Percentiles rank a stretch among this genome's conserved stretches.
These are phyloP conservation scores for Chelmon rostratus DNA, from an alignment of 2,797 vertebrate species.

Conservation along the genomic window DNA sequence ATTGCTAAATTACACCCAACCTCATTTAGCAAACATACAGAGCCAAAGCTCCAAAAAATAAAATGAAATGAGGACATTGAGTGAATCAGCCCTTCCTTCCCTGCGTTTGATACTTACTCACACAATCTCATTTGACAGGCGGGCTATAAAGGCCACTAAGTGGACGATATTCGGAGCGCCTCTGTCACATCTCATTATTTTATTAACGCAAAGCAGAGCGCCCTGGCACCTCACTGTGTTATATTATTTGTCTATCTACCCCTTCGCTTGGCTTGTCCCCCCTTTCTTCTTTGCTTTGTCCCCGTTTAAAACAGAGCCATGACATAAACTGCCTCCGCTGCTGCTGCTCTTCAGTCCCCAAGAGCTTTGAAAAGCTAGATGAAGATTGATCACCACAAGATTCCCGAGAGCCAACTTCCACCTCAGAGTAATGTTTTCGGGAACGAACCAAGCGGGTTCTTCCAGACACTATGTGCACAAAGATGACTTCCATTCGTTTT, in stretches of 20 bases:
- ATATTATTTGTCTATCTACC: neutral
- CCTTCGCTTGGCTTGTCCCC: neutral
- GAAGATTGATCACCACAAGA: constrained; percentile 8
- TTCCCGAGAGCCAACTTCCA: neutral
- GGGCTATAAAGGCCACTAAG: constrained; percentile 13
- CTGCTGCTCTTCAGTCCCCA: neutral
- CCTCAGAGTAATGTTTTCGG: neutral
- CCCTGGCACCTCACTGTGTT: neutral
- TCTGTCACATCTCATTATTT: constrained; percentile 32
- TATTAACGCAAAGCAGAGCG: constrained; percentile 22
- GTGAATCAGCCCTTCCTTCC: constrained; percentile 7
- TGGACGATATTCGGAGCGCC: constrained; percentile 17
- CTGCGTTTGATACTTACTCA: neutral
- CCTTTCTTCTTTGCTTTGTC: neutral
- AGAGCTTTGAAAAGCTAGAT: neutral
- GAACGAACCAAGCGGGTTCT: too few relatives aligned
- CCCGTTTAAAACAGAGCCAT: neutral
- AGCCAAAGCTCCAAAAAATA: neutral
- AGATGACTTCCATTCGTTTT: too few relatives aligned
- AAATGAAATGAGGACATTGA: neutral
- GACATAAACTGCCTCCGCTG: neutral
- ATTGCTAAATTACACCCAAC: constrained; percentile 45
- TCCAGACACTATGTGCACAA: too few relatives aligned
- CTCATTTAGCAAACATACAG: constrained; percentile 30
- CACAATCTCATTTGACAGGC: neutral